These are phyloP conservation scores for Euzophera pinguis DNA, from an alignment of 2,888 invertebrate species.

Conservation along the genomic window DNA sequence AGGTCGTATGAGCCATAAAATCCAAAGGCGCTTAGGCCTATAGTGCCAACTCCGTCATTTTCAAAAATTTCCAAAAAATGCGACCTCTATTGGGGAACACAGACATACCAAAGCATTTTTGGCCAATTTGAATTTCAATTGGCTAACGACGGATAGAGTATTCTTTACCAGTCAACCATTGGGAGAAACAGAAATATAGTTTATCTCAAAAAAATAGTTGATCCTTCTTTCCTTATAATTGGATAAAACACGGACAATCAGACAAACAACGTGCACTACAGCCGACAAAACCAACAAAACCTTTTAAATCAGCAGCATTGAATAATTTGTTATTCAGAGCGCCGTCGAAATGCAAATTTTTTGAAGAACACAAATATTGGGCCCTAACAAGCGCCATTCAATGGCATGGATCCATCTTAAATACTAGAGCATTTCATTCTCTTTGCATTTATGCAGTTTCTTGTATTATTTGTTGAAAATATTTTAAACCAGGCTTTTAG, in stretches of 20 bases:
- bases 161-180: too few species aligned
- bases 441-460: conserved; percentile 8
- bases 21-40: too few species aligned
- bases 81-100: too few species aligned
- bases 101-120: too few species aligned
- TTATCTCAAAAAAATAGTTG: too few species aligned
- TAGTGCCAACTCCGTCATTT: too few species aligned
- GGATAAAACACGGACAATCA: background rate
- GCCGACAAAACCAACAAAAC: conserved; percentile 15
- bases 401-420: conserved; percentile 16
- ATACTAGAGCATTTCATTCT: conserved; percentile 2
- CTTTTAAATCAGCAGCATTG: conserved; percentile 10
- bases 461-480: background rate
- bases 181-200: too few species aligned
- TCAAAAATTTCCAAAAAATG: too few species aligned
- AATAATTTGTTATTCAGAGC: conserved; percentile 22
- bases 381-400: conserved; percentile 39
- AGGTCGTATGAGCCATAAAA: too few species aligned
- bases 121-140: too few species aligned
- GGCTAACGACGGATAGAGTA: too few species aligned
- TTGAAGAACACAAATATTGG: conserved; percentile 31
- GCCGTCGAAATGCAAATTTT: conserved; percentile 28
- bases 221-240: background rate
- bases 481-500: too few species aligned
- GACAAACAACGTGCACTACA: background rate